phyloP scores from a whole-genome alignment of 2,888 invertebrate genomes.

The Caenorhabditis wallacei region DNA sequence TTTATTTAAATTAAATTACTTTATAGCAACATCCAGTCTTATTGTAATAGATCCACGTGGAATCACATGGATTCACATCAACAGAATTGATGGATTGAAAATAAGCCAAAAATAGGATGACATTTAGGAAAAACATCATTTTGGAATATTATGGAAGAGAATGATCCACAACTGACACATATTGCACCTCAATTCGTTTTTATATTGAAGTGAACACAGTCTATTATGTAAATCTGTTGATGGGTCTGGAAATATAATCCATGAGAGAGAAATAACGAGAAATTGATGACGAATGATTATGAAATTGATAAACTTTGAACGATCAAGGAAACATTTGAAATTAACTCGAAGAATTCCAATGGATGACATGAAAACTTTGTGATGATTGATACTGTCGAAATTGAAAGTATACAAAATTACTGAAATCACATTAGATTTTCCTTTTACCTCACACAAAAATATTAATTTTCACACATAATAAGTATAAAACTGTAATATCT shows the following conservation, averaged over 20 bases:
- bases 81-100: not conserved
- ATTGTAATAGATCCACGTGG: conserved; percentile 48
- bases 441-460: too few relatives aligned
- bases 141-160: conserved; percentile 9
- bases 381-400: too few relatives aligned
- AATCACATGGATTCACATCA: conserved; percentile 41
- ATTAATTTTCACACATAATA: too few relatives aligned
- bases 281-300: conserved; percentile 28
- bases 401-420: too few relatives aligned
- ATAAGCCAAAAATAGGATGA: not conserved
- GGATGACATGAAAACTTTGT: not conserved
- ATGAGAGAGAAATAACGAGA: conserved; percentile 9
- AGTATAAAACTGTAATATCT: too few relatives aligned
- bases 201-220: conserved; percentile 13
- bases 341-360: not conserved
- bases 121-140: conserved; percentile 10
- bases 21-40: conserved; percentile 53
- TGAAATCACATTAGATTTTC: too few relatives aligned
- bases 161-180: conserved; percentile 25
- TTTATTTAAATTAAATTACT: not conserved
- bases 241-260: conserved; percentile 33
- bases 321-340: conserved; percentile 21
- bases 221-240: conserved; percentile 23
- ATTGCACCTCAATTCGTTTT: conserved; percentile 37
- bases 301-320: conserved; percentile 33